These are phyloP conservation scores for Salvelinus namaycush DNA, from an alignment of 2,113 vertebrate species.

Conservation along the genomic window DNA sequence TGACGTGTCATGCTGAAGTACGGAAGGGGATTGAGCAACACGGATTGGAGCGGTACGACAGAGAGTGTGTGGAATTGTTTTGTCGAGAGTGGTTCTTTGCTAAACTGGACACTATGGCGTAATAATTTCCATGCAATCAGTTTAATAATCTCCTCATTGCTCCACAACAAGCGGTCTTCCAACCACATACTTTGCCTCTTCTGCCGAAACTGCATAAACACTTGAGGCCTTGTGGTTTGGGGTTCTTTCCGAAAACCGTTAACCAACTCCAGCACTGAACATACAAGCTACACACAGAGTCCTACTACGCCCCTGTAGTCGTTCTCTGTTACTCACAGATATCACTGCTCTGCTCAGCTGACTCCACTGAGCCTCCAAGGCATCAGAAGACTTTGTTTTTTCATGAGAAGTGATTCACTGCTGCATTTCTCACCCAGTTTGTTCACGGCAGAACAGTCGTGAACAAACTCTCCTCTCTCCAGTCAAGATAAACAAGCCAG, in stretches of 20 bases:
- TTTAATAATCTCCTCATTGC: neutral
- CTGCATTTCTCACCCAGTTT: slow-evolving; percentile 7
- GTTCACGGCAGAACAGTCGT: neutral
- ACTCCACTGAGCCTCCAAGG: too few species aligned
- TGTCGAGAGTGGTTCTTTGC: neutral
- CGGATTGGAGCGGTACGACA: neutral
- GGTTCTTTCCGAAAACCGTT: slow-evolving; percentile 14
- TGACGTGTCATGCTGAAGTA: neutral
- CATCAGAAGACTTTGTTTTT: neutral
- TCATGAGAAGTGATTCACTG: neutral
- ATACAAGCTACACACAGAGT: slow-evolving; percentile 39
- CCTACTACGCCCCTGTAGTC: neutral
- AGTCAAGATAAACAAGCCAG: slow-evolving; percentile 19
- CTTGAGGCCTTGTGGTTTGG: neutral
- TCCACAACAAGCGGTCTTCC: neutral
- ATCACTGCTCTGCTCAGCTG: neutral
- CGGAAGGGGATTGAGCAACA: neutral
- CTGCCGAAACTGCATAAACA: slow-evolving; percentile 12
- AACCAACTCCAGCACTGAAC: slow-evolving; percentile 19
- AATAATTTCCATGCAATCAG: too few species aligned
- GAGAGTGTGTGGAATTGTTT: neutral
- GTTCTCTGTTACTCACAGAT: slow-evolving; percentile 47
- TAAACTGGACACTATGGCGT: too few species aligned
- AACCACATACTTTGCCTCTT: neutral
- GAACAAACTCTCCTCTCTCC: neutral